Conservation (phyloP, 2,113 vertebrate species). For the Channa maculata region DNA sequence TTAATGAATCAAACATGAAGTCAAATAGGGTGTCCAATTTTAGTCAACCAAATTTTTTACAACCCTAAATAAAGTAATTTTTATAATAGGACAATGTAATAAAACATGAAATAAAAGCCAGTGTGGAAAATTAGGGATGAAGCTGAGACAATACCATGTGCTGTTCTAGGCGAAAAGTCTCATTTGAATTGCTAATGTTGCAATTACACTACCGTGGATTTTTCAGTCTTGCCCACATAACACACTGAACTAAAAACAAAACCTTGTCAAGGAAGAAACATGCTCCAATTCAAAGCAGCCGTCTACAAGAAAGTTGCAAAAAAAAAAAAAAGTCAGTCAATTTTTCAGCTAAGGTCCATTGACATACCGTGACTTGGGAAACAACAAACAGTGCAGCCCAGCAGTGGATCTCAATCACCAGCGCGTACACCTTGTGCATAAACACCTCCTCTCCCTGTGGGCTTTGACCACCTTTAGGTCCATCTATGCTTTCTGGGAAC, state of each 20-base stretch:
- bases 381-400: conserved; percentile 86
- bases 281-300: neutral
- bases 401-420: conserved; percentile 85
- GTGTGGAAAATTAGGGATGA: conserved; percentile 11
- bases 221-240: neutral
- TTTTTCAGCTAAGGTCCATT: no score
- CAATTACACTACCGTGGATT: conserved; percentile 3
- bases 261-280: neutral
- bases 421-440: conserved; percentile 67
- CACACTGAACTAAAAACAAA: neutral
- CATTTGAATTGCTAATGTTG: conserved; percentile 35
- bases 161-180: neutral
- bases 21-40: conserved; percentile 6
- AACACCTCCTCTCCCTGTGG: conserved; percentile 60
- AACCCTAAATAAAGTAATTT: neutral
- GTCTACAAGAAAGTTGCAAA: neutral
- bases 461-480: conserved; percentile 25
- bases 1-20: conserved; percentile 52
- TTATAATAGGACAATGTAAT: conserved; percentile 13
- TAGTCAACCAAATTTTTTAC: neutral
- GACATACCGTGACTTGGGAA: conserved; percentile 90
- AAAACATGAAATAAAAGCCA: conserved; percentile 5
- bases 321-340: no score
- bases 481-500: conserved; percentile 50
- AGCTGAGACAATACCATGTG: conserved; percentile 10